A percentile compares a stretch with the other conserved stretches of the same genome.
Evolutionary conservation across 2,888 invertebrate genomes (phyloP).

Genomic region (Pristionchus arcanus): DNA sequence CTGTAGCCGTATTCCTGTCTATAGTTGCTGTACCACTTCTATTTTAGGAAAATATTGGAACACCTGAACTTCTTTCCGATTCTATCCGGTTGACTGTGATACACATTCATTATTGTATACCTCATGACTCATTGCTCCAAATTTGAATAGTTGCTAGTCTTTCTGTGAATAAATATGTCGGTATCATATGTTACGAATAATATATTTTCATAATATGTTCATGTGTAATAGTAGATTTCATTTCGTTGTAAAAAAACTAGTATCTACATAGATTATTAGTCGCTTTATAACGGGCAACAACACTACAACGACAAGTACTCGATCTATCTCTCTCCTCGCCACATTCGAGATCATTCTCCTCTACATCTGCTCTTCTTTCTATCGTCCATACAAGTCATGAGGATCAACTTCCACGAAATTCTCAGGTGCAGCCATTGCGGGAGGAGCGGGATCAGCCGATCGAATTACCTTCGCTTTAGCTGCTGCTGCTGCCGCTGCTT

Average conservation of each 20-base stretch:
- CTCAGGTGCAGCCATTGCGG: constrained; percentile 14
- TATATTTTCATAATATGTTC: not conserved
- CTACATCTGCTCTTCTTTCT: not conserved
- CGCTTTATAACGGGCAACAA: constrained; percentile 12
- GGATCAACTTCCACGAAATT: constrained; percentile 13
- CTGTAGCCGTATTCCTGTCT: not conserved
- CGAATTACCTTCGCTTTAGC: constrained; percentile 41
- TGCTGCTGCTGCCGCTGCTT: not conserved
- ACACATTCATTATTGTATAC: not conserved
- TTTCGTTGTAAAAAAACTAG: not conserved
- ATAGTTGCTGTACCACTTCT: not conserved
- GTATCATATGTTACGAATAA: not conserved
- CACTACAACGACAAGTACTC: constrained; percentile 24
- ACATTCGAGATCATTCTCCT: constrained; percentile 19
- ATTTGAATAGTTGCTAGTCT: constrained; percentile 1
- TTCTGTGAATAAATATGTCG: constrained; percentile 5
- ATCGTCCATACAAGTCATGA: constrained; percentile 34
- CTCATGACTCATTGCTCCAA: constrained; percentile 30
- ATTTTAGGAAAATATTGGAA: not conserved
- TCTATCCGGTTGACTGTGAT: constrained; percentile 35
- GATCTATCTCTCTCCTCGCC: constrained; percentile 7
- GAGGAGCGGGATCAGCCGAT: constrained; percentile 15
- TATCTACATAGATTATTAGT: not conserved
- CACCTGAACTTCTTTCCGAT: not conserved
- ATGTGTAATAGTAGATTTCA: not conserved